phyloP scores from a whole-genome alignment of 2,113 vertebrate genomes.

The Pomatostomus ruficeps region DNA sequence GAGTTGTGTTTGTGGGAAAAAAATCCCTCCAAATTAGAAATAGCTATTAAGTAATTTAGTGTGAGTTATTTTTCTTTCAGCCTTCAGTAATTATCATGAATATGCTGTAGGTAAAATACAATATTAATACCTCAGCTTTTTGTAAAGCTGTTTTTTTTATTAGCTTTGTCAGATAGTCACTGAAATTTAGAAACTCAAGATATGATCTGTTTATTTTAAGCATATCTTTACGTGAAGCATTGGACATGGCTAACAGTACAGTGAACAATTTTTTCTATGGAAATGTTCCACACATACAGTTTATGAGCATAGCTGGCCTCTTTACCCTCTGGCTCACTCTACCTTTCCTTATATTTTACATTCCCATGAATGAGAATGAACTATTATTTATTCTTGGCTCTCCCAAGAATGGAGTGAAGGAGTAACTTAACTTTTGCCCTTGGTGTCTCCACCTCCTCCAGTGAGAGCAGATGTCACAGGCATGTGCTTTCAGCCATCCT shows the following conservation, averaged over 20 bases:
- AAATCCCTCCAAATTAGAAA: background rate
- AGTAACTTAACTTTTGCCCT: conserved; percentile 14
- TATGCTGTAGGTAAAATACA: background rate
- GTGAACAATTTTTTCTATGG: background rate
- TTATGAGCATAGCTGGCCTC: background rate
- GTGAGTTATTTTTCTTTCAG: background rate
- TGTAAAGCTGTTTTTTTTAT: background rate
- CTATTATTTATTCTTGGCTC: background rate
- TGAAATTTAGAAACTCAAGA: background rate
- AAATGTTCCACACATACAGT: background rate
- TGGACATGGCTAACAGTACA: background rate
- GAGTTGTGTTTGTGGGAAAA: background rate
- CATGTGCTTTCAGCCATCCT: background rate
- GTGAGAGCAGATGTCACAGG: conserved; percentile 14
- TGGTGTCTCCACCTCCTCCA: background rate
- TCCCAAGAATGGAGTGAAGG: background rate
- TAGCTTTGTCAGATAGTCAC: background rate
- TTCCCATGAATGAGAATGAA: background rate
- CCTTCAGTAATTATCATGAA: background rate
- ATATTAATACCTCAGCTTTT: background rate
- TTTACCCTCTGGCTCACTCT: background rate
- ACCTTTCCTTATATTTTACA: background rate
- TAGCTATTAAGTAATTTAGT: background rate
- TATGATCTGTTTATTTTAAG: background rate
- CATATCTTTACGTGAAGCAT: background rate